phyloP scores from a whole-genome alignment of 1,140 invertebrate species.

The Temnothorax nylanderi region DNA sequence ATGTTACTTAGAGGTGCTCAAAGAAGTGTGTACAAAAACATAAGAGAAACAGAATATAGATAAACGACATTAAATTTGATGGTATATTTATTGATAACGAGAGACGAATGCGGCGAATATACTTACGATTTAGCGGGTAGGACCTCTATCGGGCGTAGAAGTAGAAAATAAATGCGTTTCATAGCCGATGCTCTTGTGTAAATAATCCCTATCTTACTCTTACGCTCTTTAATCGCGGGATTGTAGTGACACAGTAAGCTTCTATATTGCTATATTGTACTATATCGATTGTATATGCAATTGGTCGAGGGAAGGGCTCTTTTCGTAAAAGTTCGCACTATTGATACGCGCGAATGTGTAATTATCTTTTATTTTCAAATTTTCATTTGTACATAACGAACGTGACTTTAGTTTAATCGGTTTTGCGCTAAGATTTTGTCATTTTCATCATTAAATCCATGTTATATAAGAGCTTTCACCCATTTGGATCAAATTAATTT shows the following conservation, averaged over 20 bases:
- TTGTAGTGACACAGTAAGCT: constrained; percentile 38
- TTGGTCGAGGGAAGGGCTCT: constrained; percentile 17
- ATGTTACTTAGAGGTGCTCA: constrained; percentile 80
- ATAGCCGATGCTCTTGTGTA: constrained; percentile 39
- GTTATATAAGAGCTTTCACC: not conserved
- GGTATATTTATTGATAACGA: constrained; percentile 76
- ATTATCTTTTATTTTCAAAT: not conserved
- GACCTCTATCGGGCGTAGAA: constrained; percentile 17
- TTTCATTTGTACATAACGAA: not conserved
- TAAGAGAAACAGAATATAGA: constrained; percentile 64
- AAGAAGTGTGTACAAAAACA: constrained; percentile 78
- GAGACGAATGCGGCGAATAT: constrained; percentile 29
- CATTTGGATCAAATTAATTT: not conserved
- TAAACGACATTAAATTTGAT: constrained; percentile 73
- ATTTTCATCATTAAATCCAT: not conserved
- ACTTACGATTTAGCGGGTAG: constrained; percentile 53
- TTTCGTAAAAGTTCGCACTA: not conserved
- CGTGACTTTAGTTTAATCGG: not conserved
- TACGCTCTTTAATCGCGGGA: constrained; percentile 31
- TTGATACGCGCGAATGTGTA: not conserved
- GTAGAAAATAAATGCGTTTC: constrained; percentile 40
- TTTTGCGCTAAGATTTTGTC: not conserved
- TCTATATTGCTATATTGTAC: constrained; percentile 19
- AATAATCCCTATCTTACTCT: constrained; percentile 59
- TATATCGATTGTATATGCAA: constrained; percentile 15